Evolutionary conservation across 2,113 vertebrate genomes (phyloP), one percentile per base, ranked within the genome.

Genomic region (Xiphorhynchus elegans): DNA sequence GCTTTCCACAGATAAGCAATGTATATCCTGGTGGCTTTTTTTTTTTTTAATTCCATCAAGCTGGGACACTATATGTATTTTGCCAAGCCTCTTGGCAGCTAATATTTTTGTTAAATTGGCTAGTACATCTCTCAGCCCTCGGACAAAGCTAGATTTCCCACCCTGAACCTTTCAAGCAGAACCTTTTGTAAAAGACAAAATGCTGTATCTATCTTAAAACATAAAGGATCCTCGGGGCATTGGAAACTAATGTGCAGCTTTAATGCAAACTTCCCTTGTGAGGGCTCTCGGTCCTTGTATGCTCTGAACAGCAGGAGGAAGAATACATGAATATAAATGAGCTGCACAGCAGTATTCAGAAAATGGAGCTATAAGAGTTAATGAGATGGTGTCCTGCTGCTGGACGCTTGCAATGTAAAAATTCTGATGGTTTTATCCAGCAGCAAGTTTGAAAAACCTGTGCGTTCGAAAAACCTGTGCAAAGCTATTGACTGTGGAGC

Each of bases 301-400:
- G 95, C 97, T 96, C 93, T 25, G 92, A 97, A 91, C 97, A 97
- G 96, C 92, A 83, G 93, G 96, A 89, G 62, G 39, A 92, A 87
- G 96, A 96, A 97, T 96, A 93, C 58, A 97, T 97, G 95, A 96
- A 97, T 97, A 95, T 86, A 88, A 97, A 98, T 91, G 63, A 96
- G 72, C 58, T 68, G 26, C 60, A 60, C 81, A 78, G 40, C 70
- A 87, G 73, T 87, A 90, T 75, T 93, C 64, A 79, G 79, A 92
- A 88, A 89, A 94, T 40, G 64, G 84, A 89, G 81, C 92, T 85
- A 23, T 66, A 93, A 97, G 94, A 97, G 95, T 93, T 97, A 96
- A 97, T 88, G 95, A 97, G 97, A 93, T 87, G 93, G 76, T 69
- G 67, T 79, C 93, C 68, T 84, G 84, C 92, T 95, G 93, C 93